Base-by-base conservation (phyloP, 2,797 vertebrate genomes). In the Synaphobranchus kaupii region DNA sequence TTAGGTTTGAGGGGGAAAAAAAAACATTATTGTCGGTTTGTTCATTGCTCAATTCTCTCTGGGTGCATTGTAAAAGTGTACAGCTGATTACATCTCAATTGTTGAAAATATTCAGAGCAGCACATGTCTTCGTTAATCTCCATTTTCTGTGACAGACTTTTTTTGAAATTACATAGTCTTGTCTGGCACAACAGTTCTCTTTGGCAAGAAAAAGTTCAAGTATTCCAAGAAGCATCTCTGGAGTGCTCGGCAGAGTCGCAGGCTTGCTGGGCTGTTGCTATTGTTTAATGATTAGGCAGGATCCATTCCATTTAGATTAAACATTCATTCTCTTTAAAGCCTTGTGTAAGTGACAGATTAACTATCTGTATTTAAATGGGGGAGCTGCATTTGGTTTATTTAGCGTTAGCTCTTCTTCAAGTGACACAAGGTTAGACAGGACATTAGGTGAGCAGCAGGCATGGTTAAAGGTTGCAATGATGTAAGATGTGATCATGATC, bases 111-210 rank as follows among this genome's bases (percentile, higher is more conserved):
- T 81, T 81, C 28, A 50, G 78, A 50, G 44, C 47, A 25, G 78
- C 78, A 76, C 71, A 81, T 50, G 78, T 85, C 88, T 86, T 85
- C 86, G 86, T 89, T 91, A 90, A 90, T 92, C 89, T 88, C 76
- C 66, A 52, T 84, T 89, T 85, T 90, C 90, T 89, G 87, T 89
- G 84, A 87, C 89, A 92, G 90, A 88, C 86, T 90, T 47, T 63
- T 63, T 87, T 83, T 83, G 87, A 90, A 91, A 92, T 90, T 89
- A 89, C 88, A 88, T 90, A 90, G 89, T 90, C 88, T 90, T 90
- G 88, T 87, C 87, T 89, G 90, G 92, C 89, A 91, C 86, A 88
- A 88, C 88, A 90, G 88, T 88, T 90, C 82, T 87, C 85, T 88
- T 89, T 92, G 89, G 89, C 89, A 90, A 87, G 87, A 86, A 85